Evolutionary conservation across 2,797 vertebrate species (phyloP).

Genomic region (Sphaeramia orbicularis): DNA sequence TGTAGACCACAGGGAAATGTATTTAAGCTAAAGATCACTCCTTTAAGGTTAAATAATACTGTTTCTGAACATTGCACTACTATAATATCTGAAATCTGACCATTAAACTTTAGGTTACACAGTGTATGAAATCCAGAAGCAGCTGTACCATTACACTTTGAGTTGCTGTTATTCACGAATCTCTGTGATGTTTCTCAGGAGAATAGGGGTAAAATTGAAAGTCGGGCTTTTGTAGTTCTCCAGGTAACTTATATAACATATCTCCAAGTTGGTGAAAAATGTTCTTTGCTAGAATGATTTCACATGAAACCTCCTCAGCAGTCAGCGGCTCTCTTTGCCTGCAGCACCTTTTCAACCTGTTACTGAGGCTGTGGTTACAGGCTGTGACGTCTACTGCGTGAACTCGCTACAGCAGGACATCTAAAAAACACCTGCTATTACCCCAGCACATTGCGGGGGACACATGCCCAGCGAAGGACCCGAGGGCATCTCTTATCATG

Average conservation of each 20-base stretch:
- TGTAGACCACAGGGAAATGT: too few species aligned
- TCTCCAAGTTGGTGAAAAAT: not conserved
- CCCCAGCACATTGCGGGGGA: slow-evolving; percentile 24
- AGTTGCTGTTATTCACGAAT: too few species aligned
- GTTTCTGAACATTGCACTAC: too few species aligned
- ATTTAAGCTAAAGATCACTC: too few species aligned
- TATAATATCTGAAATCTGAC: too few species aligned
- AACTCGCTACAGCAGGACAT: slow-evolving; percentile 37
- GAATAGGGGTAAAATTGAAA: too few species aligned
- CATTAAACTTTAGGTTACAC: too few species aligned
- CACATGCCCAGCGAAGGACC: slow-evolving; percentile 51
- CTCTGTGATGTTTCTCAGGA: too few species aligned
- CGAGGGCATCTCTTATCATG: slow-evolving; percentile 35
- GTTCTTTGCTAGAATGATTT: not conserved
- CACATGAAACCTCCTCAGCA: slow-evolving; percentile 12
- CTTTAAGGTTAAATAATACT: too few species aligned
- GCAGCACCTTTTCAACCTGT: not conserved
- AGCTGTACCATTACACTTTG: too few species aligned
- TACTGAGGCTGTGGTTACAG: slow-evolving; percentile 9
- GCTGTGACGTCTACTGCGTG: slow-evolving; percentile 15
- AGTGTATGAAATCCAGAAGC: too few species aligned
- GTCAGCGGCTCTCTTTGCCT: not conserved
- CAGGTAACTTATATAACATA: not conserved
- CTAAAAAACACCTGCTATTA: slow-evolving; percentile 60
- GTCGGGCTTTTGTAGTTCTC: too few species aligned